These are phyloP conservation scores for Sarcophilus harrisii DNA, from an alignment of 2,797 vertebrate genomes.

Conservation along the genomic window DNA sequence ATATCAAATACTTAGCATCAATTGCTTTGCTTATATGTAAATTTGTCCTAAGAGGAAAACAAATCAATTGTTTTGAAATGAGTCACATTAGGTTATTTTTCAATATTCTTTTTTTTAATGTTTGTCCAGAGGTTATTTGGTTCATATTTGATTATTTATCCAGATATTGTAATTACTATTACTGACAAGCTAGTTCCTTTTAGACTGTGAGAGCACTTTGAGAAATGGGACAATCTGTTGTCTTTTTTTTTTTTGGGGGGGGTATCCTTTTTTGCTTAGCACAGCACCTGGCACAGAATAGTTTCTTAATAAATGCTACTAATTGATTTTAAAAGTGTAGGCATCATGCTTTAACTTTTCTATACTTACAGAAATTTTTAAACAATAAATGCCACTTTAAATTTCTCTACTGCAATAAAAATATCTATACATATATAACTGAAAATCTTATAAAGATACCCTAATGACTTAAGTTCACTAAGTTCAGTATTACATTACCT, in stretches of 20 bases:
- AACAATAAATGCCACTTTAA: not conserved
- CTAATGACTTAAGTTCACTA: not conserved
- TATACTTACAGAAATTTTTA: not conserved
- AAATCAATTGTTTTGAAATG: not conserved
- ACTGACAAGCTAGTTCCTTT: slow-evolving; percentile 17
- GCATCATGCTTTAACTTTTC: not conserved
- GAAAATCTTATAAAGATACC: not conserved
- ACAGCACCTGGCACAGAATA: no score
- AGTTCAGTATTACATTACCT: not conserved
- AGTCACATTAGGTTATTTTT: not conserved
- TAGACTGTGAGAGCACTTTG: not conserved
- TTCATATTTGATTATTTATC: not conserved
- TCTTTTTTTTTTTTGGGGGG: not conserved
- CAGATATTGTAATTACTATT: not conserved
- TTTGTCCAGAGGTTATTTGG: not conserved
- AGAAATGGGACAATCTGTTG: not conserved
- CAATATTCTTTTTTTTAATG: not conserved
- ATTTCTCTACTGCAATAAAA: not conserved
- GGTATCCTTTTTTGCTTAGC: not conserved
- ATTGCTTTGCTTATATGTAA: not conserved
- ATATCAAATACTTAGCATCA: slow-evolving; percentile 10
- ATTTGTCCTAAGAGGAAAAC: not conserved
- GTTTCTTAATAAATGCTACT: not conserved
- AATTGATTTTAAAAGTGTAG: not conserved
- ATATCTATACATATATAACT: not conserved